Percentiles rank a stretch among this genome's conserved stretches.
phyloP scores from a whole-genome alignment of 2,888 invertebrate species.

The Abrostola triplasia region DNA sequence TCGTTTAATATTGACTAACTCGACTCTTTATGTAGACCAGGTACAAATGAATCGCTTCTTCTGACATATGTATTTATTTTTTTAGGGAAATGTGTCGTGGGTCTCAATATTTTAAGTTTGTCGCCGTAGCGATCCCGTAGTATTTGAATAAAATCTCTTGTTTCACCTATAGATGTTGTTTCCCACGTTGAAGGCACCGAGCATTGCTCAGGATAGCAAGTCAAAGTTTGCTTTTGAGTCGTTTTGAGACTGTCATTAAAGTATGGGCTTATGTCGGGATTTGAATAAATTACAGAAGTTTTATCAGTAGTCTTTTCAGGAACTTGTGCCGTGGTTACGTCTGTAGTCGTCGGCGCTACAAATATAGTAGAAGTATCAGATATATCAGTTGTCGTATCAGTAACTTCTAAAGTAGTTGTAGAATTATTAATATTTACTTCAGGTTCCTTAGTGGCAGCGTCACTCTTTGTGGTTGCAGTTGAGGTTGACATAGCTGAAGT shows the following conservation, averaged over 20 bases:
- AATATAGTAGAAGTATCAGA: conserved; percentile 27
- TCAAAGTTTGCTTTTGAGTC: neutral
- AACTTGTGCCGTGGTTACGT: conserved; percentile 4
- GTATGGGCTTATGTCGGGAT: no score
- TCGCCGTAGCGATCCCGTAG: conserved; percentile 70
- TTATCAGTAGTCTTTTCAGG: conserved; percentile 9
- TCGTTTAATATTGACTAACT: neutral
- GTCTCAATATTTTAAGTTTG: conserved; percentile 63
- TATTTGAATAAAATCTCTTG: conserved; percentile 77
- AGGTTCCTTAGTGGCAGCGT: conserved; percentile 1
- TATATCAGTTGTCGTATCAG: conserved; percentile 12
- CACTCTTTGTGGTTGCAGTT: conserved; percentile 17
- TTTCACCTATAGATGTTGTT: conserved; percentile 76
- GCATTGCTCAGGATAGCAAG: conserved; percentile 67
- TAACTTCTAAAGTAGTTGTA: conserved; percentile 12
- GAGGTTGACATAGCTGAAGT: neutral
- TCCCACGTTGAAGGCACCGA: conserved; percentile 76
- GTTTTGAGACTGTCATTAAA: neutral
- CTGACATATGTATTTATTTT: conserved; percentile 6
- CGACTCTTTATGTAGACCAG: conserved; percentile 4
- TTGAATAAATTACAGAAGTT: conserved; percentile 1
- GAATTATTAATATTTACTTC: conserved; percentile 15
- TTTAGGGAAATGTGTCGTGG: conserved; percentile 70
- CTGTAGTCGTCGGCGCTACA: conserved; percentile 14
- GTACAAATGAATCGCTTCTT: conserved; percentile 53